A percentile compares a stretch with the other conserved stretches of the same genome.
Evolutionary conservation across 1,140 invertebrate genomes (phyloP).

Genomic region (Rhagoletis zephyria): DNA sequence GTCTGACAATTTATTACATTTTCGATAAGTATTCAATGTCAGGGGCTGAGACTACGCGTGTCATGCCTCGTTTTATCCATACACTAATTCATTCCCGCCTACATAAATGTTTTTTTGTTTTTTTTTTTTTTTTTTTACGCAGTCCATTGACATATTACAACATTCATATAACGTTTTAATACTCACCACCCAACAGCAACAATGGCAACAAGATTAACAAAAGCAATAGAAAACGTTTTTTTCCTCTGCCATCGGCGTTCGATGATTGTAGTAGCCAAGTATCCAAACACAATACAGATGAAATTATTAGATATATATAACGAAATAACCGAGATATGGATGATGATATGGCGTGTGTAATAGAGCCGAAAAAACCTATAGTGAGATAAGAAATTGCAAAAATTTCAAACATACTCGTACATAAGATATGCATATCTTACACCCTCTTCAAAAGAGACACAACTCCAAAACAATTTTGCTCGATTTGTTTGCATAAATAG

Average conservation of each 20-base stretch:
- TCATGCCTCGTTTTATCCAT: neutral
- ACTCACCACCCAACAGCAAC: constrained; percentile 74
- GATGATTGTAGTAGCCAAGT: constrained; percentile 73
- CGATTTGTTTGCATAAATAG: no score
- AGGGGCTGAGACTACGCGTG: constrained; percentile 11
- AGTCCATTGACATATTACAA: constrained; percentile 47
- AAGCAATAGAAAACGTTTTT: constrained; percentile 70
- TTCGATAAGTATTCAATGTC: constrained; percentile 39
- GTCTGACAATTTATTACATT: constrained; percentile 37
- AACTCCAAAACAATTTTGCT: no score
- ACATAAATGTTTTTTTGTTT: neutral
- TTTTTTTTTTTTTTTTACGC: neutral
- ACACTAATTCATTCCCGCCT: neutral
- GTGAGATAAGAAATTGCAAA: neutral
- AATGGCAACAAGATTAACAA: constrained; percentile 74
- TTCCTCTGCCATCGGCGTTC: constrained; percentile 64
- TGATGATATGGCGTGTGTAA: constrained; percentile 58
- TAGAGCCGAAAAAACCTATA: constrained; percentile 59
- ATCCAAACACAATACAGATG: constrained; percentile 73
- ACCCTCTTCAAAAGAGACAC: no score
- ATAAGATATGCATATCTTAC: no score
- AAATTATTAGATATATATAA: constrained; percentile 67
- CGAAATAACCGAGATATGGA: constrained; percentile 62
- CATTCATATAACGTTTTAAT: constrained; percentile 32
- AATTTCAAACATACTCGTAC: no score